A percentile compares a stretch with the other conserved stretches of the same genome.
phyloP scores from a whole-genome alignment of 2,797 vertebrate genomes.

The Scyliorhinus canicula region DNA sequence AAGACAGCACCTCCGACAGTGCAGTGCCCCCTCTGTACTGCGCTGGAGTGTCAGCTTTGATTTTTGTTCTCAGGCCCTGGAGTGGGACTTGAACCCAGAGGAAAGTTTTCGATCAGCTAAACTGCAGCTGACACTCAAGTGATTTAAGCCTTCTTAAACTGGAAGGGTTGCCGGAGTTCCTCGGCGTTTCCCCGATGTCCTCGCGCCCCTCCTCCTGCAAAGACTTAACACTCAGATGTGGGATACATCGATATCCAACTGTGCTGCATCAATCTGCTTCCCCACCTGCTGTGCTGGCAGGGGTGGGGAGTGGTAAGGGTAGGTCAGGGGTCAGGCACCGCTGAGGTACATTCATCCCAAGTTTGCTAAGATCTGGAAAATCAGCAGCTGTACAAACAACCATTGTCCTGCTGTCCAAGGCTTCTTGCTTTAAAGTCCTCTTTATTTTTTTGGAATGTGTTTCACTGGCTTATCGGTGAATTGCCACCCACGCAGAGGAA shows the following conservation, averaged over 20 bases:
- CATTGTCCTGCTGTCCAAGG: background rate
- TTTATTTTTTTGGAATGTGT: background rate
- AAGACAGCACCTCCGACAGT: too few relatives aligned
- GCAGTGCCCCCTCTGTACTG: too few relatives aligned
- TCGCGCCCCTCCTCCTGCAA: background rate
- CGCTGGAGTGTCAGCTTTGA: too few relatives aligned
- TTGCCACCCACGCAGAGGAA: background rate
- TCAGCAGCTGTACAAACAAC: constrained; percentile 24
- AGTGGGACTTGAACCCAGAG: too few relatives aligned
- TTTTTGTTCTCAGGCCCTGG: too few relatives aligned
- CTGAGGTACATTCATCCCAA: background rate
- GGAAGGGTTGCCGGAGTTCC: background rate
- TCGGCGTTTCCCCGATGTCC: background rate
- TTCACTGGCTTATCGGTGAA: background rate
- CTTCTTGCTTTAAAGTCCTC: background rate
- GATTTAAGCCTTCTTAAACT: background rate
- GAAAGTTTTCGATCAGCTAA: too few relatives aligned
- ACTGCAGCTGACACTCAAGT: too few relatives aligned
- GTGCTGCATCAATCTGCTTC: background rate
- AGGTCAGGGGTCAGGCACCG: background rate
- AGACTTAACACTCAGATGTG: background rate
- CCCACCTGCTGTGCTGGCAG: background rate
- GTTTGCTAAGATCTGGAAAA: background rate
- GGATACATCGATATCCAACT: too few relatives aligned
- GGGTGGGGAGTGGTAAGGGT: too few relatives aligned